Conservation (phyloP, 1,140 invertebrate species). For the Spodoptera litura region DNA sequence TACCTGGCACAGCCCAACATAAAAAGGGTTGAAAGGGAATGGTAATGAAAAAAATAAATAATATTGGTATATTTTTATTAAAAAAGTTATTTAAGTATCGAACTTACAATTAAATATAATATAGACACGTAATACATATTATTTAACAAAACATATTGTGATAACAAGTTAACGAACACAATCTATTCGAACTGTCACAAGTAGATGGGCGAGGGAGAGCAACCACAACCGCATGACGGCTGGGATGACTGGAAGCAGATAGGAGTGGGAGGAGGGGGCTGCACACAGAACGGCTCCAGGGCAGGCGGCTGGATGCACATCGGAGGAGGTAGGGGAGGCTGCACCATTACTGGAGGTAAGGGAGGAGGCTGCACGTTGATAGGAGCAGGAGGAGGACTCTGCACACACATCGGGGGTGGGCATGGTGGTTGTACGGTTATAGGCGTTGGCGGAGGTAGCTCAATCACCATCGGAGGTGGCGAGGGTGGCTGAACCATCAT, state of each 20-base stretch:
- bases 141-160: conserved; percentile 8
- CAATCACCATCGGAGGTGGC: conserved; percentile 69
- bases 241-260: conserved; percentile 51
- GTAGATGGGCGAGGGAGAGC: conserved; percentile 67
- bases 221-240: conserved; percentile 53
- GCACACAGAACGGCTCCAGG: conserved; percentile 70
- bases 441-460: conserved; percentile 67
- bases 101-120: conserved; percentile 28
- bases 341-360: conserved; percentile 69
- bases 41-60: no score
- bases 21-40: no score
- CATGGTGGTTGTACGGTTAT: conserved; percentile 73
- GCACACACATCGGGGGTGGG: conserved; percentile 68
- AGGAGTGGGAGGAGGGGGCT: conserved; percentile 58
- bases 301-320: conserved; percentile 72
- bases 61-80: background rate
- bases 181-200: conserved; percentile 56
- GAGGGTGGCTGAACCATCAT: conserved; percentile 73
- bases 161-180: conserved; percentile 47
- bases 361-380: conserved; percentile 73
- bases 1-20: no score
- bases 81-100: background rate
- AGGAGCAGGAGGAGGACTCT: conserved; percentile 65
- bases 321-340: conserved; percentile 70
- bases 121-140: background rate